Evolutionary conservation across 2,888 invertebrate species (phyloP), one percentile per base, ranked within the genome.

Genomic region (Apotomis betuletana): DNA sequence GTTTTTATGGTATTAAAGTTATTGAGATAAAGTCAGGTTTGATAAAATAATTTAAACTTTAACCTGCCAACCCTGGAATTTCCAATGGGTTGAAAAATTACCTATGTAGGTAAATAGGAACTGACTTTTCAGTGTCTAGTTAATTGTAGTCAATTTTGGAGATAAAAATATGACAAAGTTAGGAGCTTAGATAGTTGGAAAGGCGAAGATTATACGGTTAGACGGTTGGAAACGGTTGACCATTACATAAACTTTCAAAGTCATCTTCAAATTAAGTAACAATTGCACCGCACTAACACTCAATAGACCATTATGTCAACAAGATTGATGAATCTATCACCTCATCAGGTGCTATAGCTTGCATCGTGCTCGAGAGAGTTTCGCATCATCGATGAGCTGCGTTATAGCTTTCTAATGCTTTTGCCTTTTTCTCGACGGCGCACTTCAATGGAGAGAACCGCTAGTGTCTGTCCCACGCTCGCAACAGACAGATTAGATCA

Each of bases 371-470:
- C 46, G 52, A 57, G 63, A 70, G 63, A 62, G 62, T 69, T 62
- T 63, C 58, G 41, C 59, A 49, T 63, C 62, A 63, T 44, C 70
- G 46, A 54, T 49, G 15, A 49, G 51, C 10, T 9, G 15, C 41
- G 51, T 52, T 64, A 36, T 52, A 27, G 41, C 72, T 72, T 72
- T 72, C 72, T 72, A 72, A 41, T 70, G 65, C 65, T 60, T 72
- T 68, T 72, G 52, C 62, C 63, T 62, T 62, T 71, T 67, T 71
- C 67, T 57, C 51, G 10, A n/a, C 41, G 51, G 51, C 51, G 64
- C 13, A 13, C 41, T 27, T 61, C 61, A 62, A 67, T 58, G 54
- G 54, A 57, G 63, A 70, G 38, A 67, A 12, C 4, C 55, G 57
- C 36, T 57, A 52, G 62, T 36, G 41, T 41, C 46, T 64, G 59